Conservation (phyloP, 1,140 invertebrate genomes). For the Anagrus nilaparvatae region DNA sequence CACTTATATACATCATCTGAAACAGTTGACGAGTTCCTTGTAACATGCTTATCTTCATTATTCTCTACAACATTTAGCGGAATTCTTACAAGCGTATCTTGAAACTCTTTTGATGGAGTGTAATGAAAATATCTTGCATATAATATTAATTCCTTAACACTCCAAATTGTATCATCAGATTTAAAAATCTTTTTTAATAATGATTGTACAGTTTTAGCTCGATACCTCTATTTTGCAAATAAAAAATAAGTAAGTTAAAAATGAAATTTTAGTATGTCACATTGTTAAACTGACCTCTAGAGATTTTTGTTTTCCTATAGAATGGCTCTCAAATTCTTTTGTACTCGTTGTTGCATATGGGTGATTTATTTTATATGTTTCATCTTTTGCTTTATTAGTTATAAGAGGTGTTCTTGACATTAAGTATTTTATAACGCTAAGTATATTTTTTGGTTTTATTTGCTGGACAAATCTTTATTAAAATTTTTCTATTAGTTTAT, state of each 20-base stretch:
- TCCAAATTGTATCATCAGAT: conserved; percentile 37
- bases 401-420: conserved; percentile 31
- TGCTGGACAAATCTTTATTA: conserved; percentile 13
- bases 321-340: conserved; percentile 41
- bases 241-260: not conserved
- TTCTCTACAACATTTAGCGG: conserved; percentile 16
- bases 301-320: conserved; percentile 42
- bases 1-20: conserved; percentile 5
- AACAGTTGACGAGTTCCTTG: conserved; percentile 9
- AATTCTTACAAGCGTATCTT: conserved; percentile 22
- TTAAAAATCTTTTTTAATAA: conserved; percentile 29
- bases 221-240: conserved; percentile 31
- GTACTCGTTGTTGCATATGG: conserved; percentile 39
- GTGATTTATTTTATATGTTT: conserved; percentile 36
- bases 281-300: conserved; percentile 33
- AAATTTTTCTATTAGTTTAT: conserved; percentile 1
- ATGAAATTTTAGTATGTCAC: conserved; percentile 7
- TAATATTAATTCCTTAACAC: conserved; percentile 40
- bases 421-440: conserved; percentile 31
- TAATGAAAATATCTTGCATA: conserved; percentile 44
- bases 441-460: conserved; percentile 16
- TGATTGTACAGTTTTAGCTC: conserved; percentile 34
- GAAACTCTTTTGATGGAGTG: conserved; percentile 23
- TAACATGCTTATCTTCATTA: conserved; percentile 12
- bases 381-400: conserved; percentile 28